phyloP scores from a whole-genome alignment of 2,113 vertebrate genomes.

The Channa maculata region DNA sequence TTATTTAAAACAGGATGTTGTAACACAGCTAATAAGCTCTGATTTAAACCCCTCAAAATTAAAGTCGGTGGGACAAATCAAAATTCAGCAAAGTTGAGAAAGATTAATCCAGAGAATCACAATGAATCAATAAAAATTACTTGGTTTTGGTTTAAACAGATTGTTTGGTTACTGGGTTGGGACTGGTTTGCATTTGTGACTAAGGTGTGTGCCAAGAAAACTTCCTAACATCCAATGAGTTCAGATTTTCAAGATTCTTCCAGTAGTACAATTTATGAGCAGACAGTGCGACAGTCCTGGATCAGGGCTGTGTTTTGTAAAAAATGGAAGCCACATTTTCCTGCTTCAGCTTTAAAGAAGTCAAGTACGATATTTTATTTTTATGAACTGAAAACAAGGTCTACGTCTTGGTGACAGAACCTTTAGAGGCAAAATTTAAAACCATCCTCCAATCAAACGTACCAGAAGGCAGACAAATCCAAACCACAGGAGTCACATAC shows the following conservation, averaged over 20 bases:
- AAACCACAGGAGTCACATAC: conserved; percentile 47
- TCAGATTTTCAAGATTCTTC: not conserved
- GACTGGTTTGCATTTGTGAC: too few relatives aligned
- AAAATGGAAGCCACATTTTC: not conserved
- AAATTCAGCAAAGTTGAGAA: too few relatives aligned
- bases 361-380: not conserved
- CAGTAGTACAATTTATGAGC: not conserved
- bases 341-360: not conserved
- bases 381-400: not conserved
- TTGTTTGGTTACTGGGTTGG: too few relatives aligned
- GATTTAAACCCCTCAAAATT: too few relatives aligned
- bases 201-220: not conserved
- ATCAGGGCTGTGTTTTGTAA: not conserved
- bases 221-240: not conserved
- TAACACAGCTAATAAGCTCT: too few relatives aligned
- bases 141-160: too few relatives aligned
- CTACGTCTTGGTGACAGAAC: conserved; percentile 27
- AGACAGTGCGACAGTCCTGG: not conserved
- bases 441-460: conserved; percentile 49
- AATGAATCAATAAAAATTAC: too few relatives aligned
- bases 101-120: too few relatives aligned
- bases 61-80: too few relatives aligned
- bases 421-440: conserved; percentile 51
- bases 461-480: conserved; percentile 61
- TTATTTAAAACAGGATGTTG: too few relatives aligned